These are phyloP conservation scores for Ataeniobius toweri DNA, from an alignment of 2,797 vertebrate species.

Conservation along the genomic window DNA sequence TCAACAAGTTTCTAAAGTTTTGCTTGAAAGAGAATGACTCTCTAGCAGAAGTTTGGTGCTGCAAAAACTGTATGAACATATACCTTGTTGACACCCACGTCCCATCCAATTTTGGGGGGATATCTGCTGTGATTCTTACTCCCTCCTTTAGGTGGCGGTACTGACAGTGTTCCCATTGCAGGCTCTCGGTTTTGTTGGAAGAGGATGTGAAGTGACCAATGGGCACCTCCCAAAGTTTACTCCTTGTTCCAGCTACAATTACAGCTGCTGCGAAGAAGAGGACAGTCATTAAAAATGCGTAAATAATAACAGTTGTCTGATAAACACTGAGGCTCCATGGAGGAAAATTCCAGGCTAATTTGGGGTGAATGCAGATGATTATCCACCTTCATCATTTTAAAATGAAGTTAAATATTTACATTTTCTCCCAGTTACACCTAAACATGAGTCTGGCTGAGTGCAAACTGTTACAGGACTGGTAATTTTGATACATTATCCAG, in stretches of 20 bases:
- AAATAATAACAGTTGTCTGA: conserved; percentile 27
- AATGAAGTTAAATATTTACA: conserved; percentile 36
- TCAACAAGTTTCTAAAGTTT: background rate
- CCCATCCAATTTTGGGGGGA: conserved; percentile 85
- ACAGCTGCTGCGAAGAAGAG: conserved; percentile 57
- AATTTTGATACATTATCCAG: conserved; percentile 55
- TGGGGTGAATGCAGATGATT: conserved; percentile 20
- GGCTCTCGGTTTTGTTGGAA: conserved; percentile 54
- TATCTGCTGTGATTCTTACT: conserved; percentile 73
- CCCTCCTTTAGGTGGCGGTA: conserved; percentile 81
- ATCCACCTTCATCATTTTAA: conserved; percentile 28
- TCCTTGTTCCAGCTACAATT: conserved; percentile 71
- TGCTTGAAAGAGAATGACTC: background rate
- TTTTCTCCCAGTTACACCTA: conserved; percentile 39
- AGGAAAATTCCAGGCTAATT: conserved; percentile 29
- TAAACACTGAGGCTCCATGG: conserved; percentile 28
- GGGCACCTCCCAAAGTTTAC: conserved; percentile 81
- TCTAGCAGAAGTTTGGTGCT: background rate
- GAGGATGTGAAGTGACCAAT: conserved; percentile 56
- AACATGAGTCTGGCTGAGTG: conserved; percentile 51
- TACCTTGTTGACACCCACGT: conserved; percentile 91
- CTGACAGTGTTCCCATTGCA: conserved; percentile 83
- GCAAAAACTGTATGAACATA: background rate
- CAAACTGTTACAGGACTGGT: conserved; percentile 41
- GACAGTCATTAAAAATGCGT: conserved; percentile 12